Evolutionary conservation across 2,113 vertebrate genomes (phyloP), one percentile per base, ranked within the genome.

Genomic region (Phalacrocorax carbo): DNA sequence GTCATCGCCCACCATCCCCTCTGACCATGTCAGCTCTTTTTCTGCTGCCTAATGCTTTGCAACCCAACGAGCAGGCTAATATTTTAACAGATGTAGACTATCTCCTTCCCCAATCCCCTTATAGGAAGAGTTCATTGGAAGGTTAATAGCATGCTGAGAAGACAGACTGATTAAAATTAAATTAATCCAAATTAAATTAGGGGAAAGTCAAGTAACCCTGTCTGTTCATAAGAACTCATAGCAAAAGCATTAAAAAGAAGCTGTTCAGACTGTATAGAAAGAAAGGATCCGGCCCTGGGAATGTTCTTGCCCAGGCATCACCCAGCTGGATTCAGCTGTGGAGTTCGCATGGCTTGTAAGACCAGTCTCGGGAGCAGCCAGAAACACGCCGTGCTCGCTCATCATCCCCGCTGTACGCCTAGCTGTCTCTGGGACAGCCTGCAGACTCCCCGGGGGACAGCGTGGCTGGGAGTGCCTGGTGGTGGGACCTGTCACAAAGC

Each of bases 71-170:
- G 9, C 44, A 90, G 64, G 23, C 48, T 90, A 77, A 48, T 80
- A 62, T 62, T 93, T 94, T 73, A 83, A 81, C 57, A 93, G 81
- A 72, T 68, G 72, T 66, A 90, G 81, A 58, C 57, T 85, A 78
- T 32, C 69, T 93, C 13, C 80, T 92, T 90, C 80, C 36, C 65
- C 58, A 71, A 10, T 65, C 25, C 36, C 70, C n/a, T 93, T 76
- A 81, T 4, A 89, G 58, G 77, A 80, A 88, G 69, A 61, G 94
- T 95, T 97, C 93, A 93, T 5, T n/a, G 57, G 66, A 87, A 93
- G 93, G 90, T 96, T 97, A 97, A 97, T 95, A 86, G 70, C 86
- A 90, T 92, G 88, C 90, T 85, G 88, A 96, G 93, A 95, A 89
- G 86, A 85, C 36, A 95, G 77, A 49, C 82, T 82, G 86, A 93